phyloP scores from a whole-genome alignment of 1,140 invertebrate genomes.

The Parapsyche elsis region DNA sequence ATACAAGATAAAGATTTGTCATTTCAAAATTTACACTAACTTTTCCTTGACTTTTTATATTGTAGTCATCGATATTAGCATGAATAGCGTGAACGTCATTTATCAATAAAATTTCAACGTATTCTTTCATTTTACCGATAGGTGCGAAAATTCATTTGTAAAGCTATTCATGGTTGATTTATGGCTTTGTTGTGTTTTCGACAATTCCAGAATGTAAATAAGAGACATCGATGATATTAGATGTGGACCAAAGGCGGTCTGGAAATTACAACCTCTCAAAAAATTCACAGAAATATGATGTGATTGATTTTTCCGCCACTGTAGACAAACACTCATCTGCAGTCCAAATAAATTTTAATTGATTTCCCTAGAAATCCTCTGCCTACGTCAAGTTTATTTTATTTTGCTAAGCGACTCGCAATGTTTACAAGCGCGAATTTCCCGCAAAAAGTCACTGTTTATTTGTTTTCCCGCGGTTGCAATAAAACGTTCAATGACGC shows the following conservation, averaged over 20 bases:
- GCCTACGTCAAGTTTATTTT: background rate
- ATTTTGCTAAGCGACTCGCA: background rate
- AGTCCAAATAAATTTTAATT: too few relatives aligned
- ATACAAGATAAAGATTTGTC: too few relatives aligned
- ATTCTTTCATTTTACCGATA: slow-evolving; percentile 1
- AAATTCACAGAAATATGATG: too few relatives aligned
- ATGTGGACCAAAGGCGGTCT: background rate
- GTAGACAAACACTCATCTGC: too few relatives aligned
- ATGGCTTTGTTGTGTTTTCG: background rate
- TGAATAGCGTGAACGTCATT: background rate
- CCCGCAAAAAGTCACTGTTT: background rate
- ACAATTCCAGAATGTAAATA: background rate
- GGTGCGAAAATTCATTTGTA: background rate
- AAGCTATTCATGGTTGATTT: background rate
- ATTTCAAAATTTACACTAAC: background rate
- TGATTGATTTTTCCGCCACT: too few relatives aligned
- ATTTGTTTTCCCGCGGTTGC: background rate
- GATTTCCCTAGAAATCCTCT: too few relatives aligned
- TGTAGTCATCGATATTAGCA: background rate
- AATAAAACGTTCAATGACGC: slow-evolving; percentile 8
- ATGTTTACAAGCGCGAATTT: background rate
- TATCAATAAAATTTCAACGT: background rate
- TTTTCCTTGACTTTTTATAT: slow-evolving; percentile 11
- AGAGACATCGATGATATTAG: background rate
- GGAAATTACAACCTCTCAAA: background rate